phyloP scores from a whole-genome alignment of 1,140 invertebrate genomes.

The Drosophila ficusphila region DNA sequence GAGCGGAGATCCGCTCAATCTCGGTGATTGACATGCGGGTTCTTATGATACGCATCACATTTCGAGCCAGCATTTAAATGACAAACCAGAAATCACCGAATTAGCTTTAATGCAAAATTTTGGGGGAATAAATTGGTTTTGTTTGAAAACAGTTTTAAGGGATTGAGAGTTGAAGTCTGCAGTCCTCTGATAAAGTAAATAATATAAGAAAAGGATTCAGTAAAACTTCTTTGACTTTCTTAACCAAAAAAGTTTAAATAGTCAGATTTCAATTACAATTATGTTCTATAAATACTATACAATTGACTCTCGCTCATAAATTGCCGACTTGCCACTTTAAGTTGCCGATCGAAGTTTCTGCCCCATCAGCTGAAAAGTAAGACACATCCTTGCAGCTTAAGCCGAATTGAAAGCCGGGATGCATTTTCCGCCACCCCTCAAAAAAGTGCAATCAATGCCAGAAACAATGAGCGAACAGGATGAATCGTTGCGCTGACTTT shows the following conservation, averaged over 20 bases:
- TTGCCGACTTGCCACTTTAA: constrained; percentile 4
- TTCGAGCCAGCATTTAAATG: constrained; percentile 53
- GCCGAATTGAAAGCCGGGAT: constrained; percentile 18
- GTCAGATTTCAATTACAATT: no score
- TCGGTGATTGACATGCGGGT: constrained; percentile 78
- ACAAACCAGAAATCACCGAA: constrained; percentile 49
- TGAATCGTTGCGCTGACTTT: constrained; percentile 48
- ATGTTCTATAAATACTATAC: not conserved
- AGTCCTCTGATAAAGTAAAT: not conserved
- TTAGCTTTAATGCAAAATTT: constrained; percentile 45
- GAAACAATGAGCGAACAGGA: constrained; percentile 47
- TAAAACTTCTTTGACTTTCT: no score
- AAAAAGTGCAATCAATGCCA: constrained; percentile 49
- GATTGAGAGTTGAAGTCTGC: not conserved
- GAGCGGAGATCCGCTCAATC: constrained; percentile 44
- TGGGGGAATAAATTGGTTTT: constrained; percentile 8
- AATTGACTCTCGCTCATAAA: not conserved
- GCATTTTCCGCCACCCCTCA: not conserved
- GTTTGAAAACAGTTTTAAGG: not conserved
- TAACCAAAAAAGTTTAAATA: no score
- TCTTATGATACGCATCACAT: constrained; percentile 45
- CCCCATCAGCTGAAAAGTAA: constrained; percentile 26
- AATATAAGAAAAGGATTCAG: not conserved
- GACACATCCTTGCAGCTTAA: constrained; percentile 2
- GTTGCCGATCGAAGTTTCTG: constrained; percentile 19